Conservation (phyloP, 2,888 invertebrate species). For the Polymixis lichenea region DNA sequence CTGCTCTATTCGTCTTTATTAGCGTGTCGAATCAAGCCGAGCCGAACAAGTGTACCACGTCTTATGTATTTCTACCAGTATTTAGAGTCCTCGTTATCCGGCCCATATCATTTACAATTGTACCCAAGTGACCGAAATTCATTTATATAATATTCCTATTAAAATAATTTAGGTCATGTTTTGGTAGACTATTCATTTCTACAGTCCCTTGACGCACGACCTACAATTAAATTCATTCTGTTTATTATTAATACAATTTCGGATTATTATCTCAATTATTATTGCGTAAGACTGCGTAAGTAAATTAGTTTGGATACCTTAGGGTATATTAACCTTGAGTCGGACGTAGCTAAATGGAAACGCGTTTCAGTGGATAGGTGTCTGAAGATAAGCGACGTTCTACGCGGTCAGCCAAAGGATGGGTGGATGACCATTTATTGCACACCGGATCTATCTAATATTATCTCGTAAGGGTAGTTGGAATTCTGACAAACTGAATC, state of each 20-base stretch:
- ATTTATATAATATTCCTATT: neutral
- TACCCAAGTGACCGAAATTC: conserved; percentile 2
- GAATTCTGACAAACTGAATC: neutral
- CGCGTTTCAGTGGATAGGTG: neutral
- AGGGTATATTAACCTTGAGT: conserved; percentile 16
- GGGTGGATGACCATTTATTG: neutral
- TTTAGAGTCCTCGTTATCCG: neutral
- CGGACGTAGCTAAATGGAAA: neutral
- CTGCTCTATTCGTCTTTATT: neutral
- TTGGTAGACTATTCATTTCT: conserved; percentile 10
- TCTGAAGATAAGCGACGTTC: neutral
- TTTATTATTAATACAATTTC: conserved; percentile 37
- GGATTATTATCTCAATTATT: conserved; percentile 30
- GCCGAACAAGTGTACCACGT: neutral
- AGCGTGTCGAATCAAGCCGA: neutral
- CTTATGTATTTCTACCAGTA: neutral
- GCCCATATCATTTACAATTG: neutral
- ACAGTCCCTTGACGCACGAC: conserved; percentile 21
- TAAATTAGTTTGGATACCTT: conserved; percentile 23
- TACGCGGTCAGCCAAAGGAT: neutral
- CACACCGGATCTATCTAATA: too few species aligned
- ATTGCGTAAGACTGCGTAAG: conserved; percentile 19
- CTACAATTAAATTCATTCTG: conserved; percentile 33
- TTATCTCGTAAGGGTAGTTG: too few species aligned
- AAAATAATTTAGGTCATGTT: conserved; percentile 12